Conservation (phyloP, 1,140 invertebrate species). For the Eumeta japonica region DNA sequence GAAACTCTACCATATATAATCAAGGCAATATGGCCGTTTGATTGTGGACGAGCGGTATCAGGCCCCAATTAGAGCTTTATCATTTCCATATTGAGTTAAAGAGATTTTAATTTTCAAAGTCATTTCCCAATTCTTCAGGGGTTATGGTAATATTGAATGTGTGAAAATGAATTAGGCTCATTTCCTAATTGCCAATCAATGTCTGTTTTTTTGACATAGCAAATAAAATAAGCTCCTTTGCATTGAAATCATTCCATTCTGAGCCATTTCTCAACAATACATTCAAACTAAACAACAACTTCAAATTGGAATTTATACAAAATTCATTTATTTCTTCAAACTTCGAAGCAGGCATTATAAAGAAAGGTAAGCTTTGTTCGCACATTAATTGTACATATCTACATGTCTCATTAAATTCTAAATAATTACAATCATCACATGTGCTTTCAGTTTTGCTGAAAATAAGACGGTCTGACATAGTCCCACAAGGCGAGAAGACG, state of each 20-base stretch:
- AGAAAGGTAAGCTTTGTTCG: constrained; percentile 47
- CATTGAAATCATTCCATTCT: constrained; percentile 67
- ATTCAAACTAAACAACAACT: constrained; percentile 71
- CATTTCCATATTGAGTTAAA: constrained; percentile 58
- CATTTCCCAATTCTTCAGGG: constrained; percentile 60
- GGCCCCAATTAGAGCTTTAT: constrained; percentile 64
- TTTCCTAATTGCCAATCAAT: constrained; percentile 75
- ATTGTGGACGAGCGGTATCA: constrained; percentile 61
- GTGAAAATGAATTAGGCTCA: constrained; percentile 69
- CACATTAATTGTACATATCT: constrained; percentile 31
- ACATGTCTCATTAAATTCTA: constrained; percentile 16
- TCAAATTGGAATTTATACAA: constrained; percentile 49
- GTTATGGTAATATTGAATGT: constrained; percentile 62
- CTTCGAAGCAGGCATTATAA: constrained; percentile 51
- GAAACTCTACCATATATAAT: constrained; percentile 64
- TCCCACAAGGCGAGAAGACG: constrained; percentile 67
- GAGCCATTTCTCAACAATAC: constrained; percentile 60
- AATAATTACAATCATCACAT: constrained; percentile 24
- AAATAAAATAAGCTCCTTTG: constrained; percentile 62
- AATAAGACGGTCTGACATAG: constrained; percentile 64
- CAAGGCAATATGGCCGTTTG: constrained; percentile 48
- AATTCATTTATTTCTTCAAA: constrained; percentile 66
- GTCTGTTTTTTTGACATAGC: constrained; percentile 53
- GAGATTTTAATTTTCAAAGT: constrained; percentile 61
- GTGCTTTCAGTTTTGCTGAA: constrained; percentile 43